Percentiles rank a stretch among this genome's conserved stretches.
Conservation (phyloP, 2,888 invertebrate genomes). For the Acrobasis suavella region DNA sequence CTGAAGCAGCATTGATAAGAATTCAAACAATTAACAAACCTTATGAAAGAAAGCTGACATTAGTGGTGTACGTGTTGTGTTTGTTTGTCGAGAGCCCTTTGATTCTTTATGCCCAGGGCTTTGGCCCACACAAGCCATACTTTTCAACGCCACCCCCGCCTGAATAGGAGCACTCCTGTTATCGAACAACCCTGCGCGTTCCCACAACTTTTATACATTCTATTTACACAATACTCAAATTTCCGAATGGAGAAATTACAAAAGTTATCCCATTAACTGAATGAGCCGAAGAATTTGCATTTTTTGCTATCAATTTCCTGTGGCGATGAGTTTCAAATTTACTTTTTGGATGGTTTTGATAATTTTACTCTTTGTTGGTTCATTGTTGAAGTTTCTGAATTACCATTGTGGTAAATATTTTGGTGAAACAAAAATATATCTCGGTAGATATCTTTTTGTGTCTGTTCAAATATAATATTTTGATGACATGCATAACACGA, state of each 20-base stretch:
- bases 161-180: constrained; percentile 56
- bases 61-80: no score
- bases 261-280: constrained; percentile 19
- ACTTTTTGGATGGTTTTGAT: constrained; percentile 14
- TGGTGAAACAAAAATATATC: background rate
- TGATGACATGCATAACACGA: no score
- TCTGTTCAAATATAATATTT: no score
- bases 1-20: no score
- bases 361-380: constrained; percentile 13
- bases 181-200: constrained; percentile 25
- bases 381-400: constrained; percentile 12
- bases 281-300: constrained; percentile 20
- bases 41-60: no score
- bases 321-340: constrained; percentile 21
- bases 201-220: constrained; percentile 18
- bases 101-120: no score
- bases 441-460: background rate
- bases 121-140: no score
- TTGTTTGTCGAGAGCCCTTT: no score
- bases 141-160: constrained; percentile 1
- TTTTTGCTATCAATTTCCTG: constrained; percentile 22
- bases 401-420: background rate
- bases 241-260: constrained; percentile 20
- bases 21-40: no score
- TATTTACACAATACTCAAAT: constrained; percentile 18